phyloP scores from a whole-genome alignment of 2,888 invertebrate genomes.

The Amphimallon solstitiale region DNA sequence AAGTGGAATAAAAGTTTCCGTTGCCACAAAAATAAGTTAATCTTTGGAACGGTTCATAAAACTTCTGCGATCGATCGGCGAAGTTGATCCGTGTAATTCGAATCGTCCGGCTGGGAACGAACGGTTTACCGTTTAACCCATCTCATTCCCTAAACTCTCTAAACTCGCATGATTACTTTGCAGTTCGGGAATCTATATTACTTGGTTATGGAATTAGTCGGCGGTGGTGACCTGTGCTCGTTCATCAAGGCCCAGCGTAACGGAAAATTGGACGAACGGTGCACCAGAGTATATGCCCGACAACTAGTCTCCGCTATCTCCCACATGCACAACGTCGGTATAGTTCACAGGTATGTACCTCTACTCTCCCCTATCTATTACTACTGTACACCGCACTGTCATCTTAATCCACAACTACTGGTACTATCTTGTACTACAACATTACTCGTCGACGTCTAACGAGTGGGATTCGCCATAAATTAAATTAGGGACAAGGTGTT shows the following conservation, averaged over 20 bases:
- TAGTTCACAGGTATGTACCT: conserved; percentile 71
- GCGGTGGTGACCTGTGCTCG: conserved; percentile 76
- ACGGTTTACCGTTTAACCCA: background rate
- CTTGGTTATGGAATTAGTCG: conserved; percentile 77
- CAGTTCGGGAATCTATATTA: conserved; percentile 78
- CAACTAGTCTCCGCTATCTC: conserved; percentile 75
- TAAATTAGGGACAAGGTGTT: conserved; percentile 17
- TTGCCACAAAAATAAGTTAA: conserved; percentile 11
- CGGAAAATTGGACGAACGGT: conserved; percentile 68
- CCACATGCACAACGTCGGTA: conserved; percentile 74
- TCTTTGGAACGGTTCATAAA: conserved; percentile 20
- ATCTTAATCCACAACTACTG: no score
- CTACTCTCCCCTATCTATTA: conserved; percentile 14
- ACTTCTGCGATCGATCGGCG: conserved; percentile 13
- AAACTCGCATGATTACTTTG: conserved; percentile 39
- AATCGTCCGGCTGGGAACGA: background rate
- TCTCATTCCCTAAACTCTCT: conserved; percentile 18
- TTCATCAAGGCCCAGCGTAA: conserved; percentile 70
- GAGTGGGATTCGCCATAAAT: conserved; percentile 1
- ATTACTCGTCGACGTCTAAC: conserved; percentile 2
- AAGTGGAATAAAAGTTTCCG: background rate
- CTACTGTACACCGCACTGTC: background rate
- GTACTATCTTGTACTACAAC: conserved; percentile 4
- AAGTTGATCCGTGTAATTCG: conserved; percentile 23
- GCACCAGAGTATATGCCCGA: conserved; percentile 68